phyloP scores from a whole-genome alignment of 2,113 vertebrate species.

The Megalops atlanticus region DNA sequence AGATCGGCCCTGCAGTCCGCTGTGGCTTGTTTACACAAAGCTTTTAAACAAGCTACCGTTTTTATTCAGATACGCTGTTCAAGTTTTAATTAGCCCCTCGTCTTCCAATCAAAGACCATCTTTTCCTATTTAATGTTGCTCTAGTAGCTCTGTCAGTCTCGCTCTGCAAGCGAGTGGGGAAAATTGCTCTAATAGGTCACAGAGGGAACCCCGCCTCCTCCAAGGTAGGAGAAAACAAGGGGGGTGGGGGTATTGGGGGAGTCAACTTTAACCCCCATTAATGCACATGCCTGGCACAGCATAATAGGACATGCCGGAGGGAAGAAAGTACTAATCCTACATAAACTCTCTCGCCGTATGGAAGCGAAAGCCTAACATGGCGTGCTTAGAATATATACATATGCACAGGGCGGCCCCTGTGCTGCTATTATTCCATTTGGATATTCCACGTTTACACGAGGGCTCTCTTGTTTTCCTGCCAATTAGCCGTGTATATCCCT shows the following conservation, averaged over 20 bases:
- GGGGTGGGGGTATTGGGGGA: too few species aligned
- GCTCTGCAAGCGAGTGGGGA: background rate
- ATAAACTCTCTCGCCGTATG: background rate
- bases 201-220: conserved; percentile 26
- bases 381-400: too few species aligned
- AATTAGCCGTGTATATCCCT: too few species aligned
- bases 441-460: too few species aligned
- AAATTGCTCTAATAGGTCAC: conserved; percentile 45
- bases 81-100: conserved; percentile 41
- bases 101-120: conserved; percentile 20
- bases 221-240: background rate
- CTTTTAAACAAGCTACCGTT: conserved; percentile 26
- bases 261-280: conserved; percentile 38
- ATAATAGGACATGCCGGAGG: conserved; percentile 11
- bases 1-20: conserved; percentile 19
- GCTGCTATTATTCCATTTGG: too few species aligned
- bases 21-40: conserved; percentile 36
- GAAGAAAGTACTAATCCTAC: background rate
- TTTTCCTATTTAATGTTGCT: background rate
- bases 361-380: too few species aligned
- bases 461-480: too few species aligned
- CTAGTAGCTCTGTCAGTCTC: background rate
- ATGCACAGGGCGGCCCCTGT: too few species aligned
- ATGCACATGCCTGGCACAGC: conserved; percentile 31
- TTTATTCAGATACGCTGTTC: conserved; percentile 25